phyloP scores from a whole-genome alignment of 2,888 invertebrate genomes.

The Congeria kusceri region DNA sequence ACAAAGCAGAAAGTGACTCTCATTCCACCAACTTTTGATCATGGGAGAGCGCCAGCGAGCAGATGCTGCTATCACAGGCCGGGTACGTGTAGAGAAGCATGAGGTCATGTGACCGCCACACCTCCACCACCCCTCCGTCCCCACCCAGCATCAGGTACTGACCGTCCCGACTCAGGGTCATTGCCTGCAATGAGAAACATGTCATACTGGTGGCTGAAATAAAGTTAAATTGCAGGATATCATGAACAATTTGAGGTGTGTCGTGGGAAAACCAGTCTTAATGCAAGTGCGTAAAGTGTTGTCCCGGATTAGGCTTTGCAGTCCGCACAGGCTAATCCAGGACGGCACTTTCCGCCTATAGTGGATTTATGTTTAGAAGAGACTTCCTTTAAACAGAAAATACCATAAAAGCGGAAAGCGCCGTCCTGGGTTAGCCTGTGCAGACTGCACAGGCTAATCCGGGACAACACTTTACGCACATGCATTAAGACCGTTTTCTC shows the following conservation, averaged over 20 bases:
- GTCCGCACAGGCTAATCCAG: too few relatives aligned
- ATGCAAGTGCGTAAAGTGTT: not conserved
- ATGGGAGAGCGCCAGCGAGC: slow-evolving; percentile 97
- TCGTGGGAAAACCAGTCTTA: not conserved
- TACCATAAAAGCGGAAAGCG: too few relatives aligned
- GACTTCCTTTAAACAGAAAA: too few relatives aligned
- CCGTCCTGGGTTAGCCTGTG: too few relatives aligned
- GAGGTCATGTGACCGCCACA: slow-evolving; percentile 98
- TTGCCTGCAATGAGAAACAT: slow-evolving; percentile 85
- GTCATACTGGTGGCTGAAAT: not conserved
- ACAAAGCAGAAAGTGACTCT: too few relatives aligned
- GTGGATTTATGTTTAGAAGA: too few relatives aligned
- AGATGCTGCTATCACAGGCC: slow-evolving; percentile 97
- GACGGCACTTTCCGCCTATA: too few relatives aligned
- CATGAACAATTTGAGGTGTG: not conserved
- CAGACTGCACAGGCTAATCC: too few relatives aligned
- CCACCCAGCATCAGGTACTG: slow-evolving; percentile 99
- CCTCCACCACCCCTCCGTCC: slow-evolving; percentile 98
- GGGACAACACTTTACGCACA: too few relatives aligned
- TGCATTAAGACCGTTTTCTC: too few relatives aligned
- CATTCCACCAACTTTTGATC: slow-evolving; percentile 99
- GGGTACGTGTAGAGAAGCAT: slow-evolving; percentile 99
- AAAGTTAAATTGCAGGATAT: not conserved
- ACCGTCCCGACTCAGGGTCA: slow-evolving; percentile 96
- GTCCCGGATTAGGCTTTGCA: not conserved